phyloP scores from a whole-genome alignment of 1,140 invertebrate genomes.

The Phymorhynchus buccinoides region DNA sequence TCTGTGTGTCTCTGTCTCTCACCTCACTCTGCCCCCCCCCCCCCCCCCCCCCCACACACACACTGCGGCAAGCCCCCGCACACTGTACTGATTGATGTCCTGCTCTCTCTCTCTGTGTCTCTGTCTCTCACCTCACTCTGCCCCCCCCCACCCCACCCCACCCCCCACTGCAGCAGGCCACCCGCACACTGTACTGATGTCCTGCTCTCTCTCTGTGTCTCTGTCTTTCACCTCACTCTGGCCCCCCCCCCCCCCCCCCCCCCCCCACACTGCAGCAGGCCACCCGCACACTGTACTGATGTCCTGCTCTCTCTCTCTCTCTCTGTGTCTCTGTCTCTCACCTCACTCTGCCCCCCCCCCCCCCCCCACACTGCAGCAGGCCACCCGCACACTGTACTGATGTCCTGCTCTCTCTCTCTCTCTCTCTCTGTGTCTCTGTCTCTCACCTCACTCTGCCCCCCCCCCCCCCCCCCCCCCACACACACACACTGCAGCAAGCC shows the following conservation, averaged over 20 bases:
- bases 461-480: too few species aligned
- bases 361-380: too few species aligned
- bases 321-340: too few species aligned
- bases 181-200: too few species aligned
- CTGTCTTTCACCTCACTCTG: constrained; percentile 81
- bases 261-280: too few species aligned
- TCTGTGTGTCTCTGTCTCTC: too few species aligned
- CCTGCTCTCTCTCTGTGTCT: too few species aligned
- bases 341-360: constrained; percentile 85
- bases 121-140: constrained; percentile 84
- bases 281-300: constrained; percentile 85
- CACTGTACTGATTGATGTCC: constrained; percentile 85
- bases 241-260: constrained; percentile 77
- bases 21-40: constrained; percentile 84
- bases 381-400: constrained; percentile 83
- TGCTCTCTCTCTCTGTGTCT: constrained; percentile 81
- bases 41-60: too few species aligned
- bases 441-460: constrained; percentile 83
- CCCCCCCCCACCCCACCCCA: too few species aligned
- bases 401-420: constrained; percentile 85
- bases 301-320: too few species aligned
- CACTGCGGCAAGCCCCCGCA: constrained; percentile 79
- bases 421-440: constrained; percentile 85
- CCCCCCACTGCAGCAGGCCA: too few species aligned
- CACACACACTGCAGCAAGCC: too few species aligned